Evolutionary conservation across 2,797 vertebrate species (phyloP), one percentile per base, ranked within the genome.

Genomic region (Acanthis flammea): DNA sequence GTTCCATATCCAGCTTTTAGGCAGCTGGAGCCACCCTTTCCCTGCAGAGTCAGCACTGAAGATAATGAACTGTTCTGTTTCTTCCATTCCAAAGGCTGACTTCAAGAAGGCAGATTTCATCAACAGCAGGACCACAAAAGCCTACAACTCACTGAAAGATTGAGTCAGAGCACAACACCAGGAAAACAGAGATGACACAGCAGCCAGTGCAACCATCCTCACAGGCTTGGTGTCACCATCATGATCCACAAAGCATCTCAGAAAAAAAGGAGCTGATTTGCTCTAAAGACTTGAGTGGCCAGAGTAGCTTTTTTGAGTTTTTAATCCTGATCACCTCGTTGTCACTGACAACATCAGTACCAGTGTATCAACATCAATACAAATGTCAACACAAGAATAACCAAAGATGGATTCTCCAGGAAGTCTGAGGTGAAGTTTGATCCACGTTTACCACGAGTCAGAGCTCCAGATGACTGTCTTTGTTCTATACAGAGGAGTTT

Each of bases 51-150:
- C 5, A 11, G 50, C 67, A 9, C 30, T 47, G 50, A 57, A 71
- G 12, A 53, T 96, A 86, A 91, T 16, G 1, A 68, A 76, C 30
- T 94, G 27, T 90, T 94, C 58, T 92, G 28, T 92, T 88, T 94
- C 78, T 91, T 97, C 98, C 35, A 12, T 95, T 83, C 92, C 91
- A 28, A 96, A 99, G 99, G 96, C 97, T 79, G 98, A 98, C 37
- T 99, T 98, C 83, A 99, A 97, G 97, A 99, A 99, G 97, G 50
- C 95, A 0, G 98, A 99, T 97, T 99, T 99, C 79, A 89, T 99
- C 97, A 99, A 99, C 79, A 95, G 77, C 54, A 97, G 97, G 77
- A 99, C 98, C 39, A 97, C 97, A 31, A 99, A 98, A 97, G 98
- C 98, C 63, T 98, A 98, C 67, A 97, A 98, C 89, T 98, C 98